phyloP scores from a whole-genome alignment of 2,797 vertebrate species.

The Rhadinocentrus ornatus region DNA sequence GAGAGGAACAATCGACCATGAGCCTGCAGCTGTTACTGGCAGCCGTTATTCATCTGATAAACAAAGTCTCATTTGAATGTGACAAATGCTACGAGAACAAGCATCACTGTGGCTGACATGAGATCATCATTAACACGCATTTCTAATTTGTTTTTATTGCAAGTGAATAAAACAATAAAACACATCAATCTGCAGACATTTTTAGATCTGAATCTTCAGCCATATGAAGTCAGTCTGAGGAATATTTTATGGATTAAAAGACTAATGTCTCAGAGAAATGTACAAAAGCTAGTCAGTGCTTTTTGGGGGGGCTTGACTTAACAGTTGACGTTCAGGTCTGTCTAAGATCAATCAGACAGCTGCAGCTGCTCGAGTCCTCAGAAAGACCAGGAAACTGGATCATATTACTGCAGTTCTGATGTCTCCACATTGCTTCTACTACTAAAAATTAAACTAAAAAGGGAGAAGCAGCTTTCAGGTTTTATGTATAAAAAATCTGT shows the following conservation, averaged over 20 bases:
- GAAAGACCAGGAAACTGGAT: not conserved
- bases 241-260: not conserved
- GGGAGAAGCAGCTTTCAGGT: not conserved
- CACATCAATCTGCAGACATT: not conserved
- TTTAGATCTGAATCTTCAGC: not conserved
- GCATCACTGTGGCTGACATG: not conserved
- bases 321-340: not conserved
- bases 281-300: not conserved
- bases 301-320: not conserved
- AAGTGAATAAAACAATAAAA: not conserved
- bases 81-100: not conserved
- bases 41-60: conserved; percentile 1
- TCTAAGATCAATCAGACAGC: not conserved
- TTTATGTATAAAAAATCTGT: no score
- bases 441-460: not conserved
- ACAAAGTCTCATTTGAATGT: conserved; percentile 10
- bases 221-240: not conserved
- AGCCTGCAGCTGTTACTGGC: conserved; percentile 16
- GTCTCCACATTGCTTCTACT: not conserved
- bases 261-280: not conserved
- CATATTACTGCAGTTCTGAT: not conserved
- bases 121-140: not conserved
- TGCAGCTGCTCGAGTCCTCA: not conserved
- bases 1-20: not conserved
- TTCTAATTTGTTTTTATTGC: not conserved